Evolutionary conservation across 2,797 vertebrate genomes (phyloP), one percentile per base, ranked within the genome.

Genomic region (Sorex maritimensis): DNA sequence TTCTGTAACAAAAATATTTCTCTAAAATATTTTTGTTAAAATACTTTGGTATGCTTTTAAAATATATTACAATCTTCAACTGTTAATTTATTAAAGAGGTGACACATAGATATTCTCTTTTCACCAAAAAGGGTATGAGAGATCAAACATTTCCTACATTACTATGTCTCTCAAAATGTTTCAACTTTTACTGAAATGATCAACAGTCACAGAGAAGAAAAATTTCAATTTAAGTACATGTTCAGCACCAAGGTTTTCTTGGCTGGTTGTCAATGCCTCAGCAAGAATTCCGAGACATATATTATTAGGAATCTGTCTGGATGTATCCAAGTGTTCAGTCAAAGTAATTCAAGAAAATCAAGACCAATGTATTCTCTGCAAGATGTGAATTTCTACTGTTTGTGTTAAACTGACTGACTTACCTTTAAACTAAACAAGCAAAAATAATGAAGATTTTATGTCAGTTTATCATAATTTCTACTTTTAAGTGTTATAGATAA

Each of bases 271-370:
- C 67, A 91, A 9, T 78, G 61, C 49, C 79, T 84, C 81, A 34
- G 67, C n/a, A 5, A 68, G 78, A 94, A 94, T 91, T 84, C 92
- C 58, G 74, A 91, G 88, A 61, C 78, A 52, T 74, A 75, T 86
- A 86, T 93, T 85, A 87, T 91, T 86, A 87, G 84, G 65, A 91
- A 19, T 91, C 88, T 92, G 55, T 91, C 85, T 81, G 84, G 71
- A 52, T 78, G 46, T 44, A 38, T 86, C 90, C 63, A 94, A 81
- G 58, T 83, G 55, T 88, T 95, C 92, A 34, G 65, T 44, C 82
- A 61, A 85, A 96, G 44, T 71, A 49, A 86, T 49, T 91, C 71
- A 68, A 44, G 55, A 87, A 93, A 94, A 90, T 92, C 86, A 91
- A 92, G 85, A n/a, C 68, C 83, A 88, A 30, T 19, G 19, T 34